phyloP scores from a whole-genome alignment of 2,113 vertebrate genomes.

The Sinosuthora webbiana region DNA sequence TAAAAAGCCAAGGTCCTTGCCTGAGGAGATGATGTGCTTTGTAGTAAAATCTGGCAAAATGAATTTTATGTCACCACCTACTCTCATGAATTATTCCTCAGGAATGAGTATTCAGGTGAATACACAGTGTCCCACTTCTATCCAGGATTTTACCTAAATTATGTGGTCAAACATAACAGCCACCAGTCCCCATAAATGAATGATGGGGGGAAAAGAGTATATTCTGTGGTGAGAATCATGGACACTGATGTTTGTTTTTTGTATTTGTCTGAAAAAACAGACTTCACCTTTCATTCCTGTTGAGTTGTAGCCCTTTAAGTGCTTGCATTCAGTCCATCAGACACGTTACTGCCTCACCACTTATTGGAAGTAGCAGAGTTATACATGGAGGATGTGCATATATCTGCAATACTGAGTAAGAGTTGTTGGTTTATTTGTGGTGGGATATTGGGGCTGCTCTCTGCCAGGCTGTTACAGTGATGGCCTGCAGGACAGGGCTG shows the following conservation, averaged over 20 bases:
- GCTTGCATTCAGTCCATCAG: background rate
- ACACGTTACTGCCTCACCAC: background rate
- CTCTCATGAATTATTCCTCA: background rate
- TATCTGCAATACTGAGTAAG: background rate
- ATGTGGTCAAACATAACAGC: background rate
- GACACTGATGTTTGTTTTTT: background rate
- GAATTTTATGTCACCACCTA: background rate
- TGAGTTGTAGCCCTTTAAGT: background rate
- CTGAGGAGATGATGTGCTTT: background rate
- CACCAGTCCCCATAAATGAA: background rate
- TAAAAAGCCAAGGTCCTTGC: background rate
- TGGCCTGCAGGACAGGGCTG: background rate
- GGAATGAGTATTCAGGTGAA: background rate
- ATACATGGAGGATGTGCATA: background rate
- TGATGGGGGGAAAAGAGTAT: background rate
- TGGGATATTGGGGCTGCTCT: background rate
- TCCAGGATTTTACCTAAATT: background rate
- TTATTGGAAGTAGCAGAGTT: background rate
- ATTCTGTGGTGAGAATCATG: background rate
- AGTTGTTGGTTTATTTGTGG: background rate
- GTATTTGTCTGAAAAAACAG: background rate
- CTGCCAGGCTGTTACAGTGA: background rate
- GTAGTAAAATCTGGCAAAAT: background rate
- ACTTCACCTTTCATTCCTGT: background rate
- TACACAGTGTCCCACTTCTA: rapidly evolving